Evolutionary conservation across 2,888 invertebrate species (phyloP).

Genomic region (Tetragonula carbonaria): DNA sequence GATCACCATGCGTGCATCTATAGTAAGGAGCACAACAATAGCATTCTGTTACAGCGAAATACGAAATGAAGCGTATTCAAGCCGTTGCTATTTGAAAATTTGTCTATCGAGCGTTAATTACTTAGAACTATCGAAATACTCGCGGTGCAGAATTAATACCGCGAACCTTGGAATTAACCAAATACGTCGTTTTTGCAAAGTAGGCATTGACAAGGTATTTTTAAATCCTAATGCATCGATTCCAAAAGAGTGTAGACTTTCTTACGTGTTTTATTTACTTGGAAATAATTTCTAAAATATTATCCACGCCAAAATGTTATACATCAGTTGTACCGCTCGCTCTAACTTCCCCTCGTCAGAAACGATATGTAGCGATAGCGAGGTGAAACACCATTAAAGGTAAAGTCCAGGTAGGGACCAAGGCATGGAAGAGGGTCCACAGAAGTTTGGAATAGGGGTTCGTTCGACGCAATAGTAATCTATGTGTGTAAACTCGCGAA

Average conservation of each 20-base stretch:
- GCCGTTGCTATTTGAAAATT: background rate
- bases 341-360: background rate
- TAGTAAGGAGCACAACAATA: background rate
- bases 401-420: background rate
- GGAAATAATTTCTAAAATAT: too few species aligned
- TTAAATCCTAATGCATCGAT: too few species aligned
- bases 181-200: too few species aligned
- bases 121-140: background rate
- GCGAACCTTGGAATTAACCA: too few species aligned
- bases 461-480: slow-evolving; percentile 49
- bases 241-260: too few species aligned
- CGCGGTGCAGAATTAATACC: background rate
- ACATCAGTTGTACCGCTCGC: background rate
- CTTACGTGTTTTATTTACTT: background rate
- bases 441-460: slow-evolving; percentile 8
- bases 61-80: slow-evolving; percentile 1
- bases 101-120: background rate
- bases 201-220: too few species aligned
- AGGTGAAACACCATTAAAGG: background rate
- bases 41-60: background rate
- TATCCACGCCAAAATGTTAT: background rate
- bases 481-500: slow-evolving; percentile 40
- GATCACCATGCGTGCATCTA: background rate
- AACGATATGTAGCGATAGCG: background rate
- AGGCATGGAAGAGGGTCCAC: background rate